Base-by-base conservation (phyloP, 2,888 invertebrate species). In the Agonopterix heracliana region DNA sequence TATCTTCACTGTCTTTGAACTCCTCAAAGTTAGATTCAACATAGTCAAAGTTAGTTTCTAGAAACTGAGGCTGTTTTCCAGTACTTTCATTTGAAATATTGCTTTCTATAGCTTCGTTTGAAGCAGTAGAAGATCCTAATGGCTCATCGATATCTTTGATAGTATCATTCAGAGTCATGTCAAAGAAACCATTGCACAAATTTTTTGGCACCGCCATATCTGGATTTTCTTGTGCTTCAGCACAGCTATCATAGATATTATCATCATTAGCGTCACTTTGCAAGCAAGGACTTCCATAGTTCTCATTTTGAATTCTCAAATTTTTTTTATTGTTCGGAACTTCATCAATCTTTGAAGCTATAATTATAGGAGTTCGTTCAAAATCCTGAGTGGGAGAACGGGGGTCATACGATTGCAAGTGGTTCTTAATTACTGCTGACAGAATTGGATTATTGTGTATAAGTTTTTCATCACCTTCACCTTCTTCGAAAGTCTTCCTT, bases 21-120 rank as follows among this genome's bases (percentile, higher is more conserved):
- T 63, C 68, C 9, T 78, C 71, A 59, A 57, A 56, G 41, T 69
- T 66, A 56, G 45, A 57, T 68, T 90, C 91, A 35, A 89, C 68
- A 76, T 81, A 91, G 60, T 92, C 91, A 74, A 92, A 89, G 71
- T 91, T 90, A 13, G 92, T 92, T 78, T 92, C 91, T 54, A 92
- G 70, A 38, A 92, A 69, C 41, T 78, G 79, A 17, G 78, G 78
- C 42, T 85, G 81, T 53, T 87, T 87, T 42, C 74, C 72, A 50
- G 68, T 60, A 54, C 67, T 64, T 55, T 56, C 65, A 55, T 63
- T 68, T 38, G 67, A 75, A 46, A 74, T 79, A 59, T 81, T 68
- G 48, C 74, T 67, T 68, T 85, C 78, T 62, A 82, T 74, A 12
- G 74, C 74, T 51, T 85, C 84, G 70, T 78, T 75, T 7, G 82